phyloP scores from a whole-genome alignment of 2,888 invertebrate species.

The Endomychus coccineus region DNA sequence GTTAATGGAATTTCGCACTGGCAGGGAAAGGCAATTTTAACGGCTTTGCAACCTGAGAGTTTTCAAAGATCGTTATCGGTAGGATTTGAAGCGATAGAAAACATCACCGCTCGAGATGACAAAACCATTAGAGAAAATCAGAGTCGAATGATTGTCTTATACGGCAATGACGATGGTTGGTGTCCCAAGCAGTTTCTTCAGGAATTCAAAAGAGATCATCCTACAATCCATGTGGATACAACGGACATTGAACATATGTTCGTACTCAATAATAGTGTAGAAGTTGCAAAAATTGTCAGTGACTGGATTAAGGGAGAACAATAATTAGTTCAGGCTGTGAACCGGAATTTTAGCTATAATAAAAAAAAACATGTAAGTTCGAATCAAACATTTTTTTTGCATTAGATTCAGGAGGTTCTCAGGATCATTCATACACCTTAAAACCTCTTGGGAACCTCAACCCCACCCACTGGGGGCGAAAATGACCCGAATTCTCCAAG shows the following conservation, averaged over 20 bases:
- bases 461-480: no score
- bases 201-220: constrained; percentile 54
- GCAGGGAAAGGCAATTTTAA: constrained; percentile 47
- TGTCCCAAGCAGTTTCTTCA: constrained; percentile 66
- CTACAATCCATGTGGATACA: constrained; percentile 51
- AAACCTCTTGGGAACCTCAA: no score
- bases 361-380: no score
- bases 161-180: constrained; percentile 77
- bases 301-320: constrained; percentile 36
- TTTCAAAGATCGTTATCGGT: constrained; percentile 60
- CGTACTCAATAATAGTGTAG: constrained; percentile 58
- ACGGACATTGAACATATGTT: constrained; percentile 69
- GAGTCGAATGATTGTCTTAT: constrained; percentile 69
- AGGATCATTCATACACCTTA: no score
- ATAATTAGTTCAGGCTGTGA: no score
- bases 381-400: no score
- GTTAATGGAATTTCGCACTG: constrained; percentile 47
- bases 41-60: constrained; percentile 53
- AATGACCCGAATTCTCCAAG: no score
- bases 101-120: constrained; percentile 59
- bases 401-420: no score
- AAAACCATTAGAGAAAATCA: constrained; percentile 51
- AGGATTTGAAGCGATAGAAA: constrained; percentile 75
- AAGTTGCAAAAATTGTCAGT: constrained; percentile 45
- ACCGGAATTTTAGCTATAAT: no score